Conservation (phyloP, 1,140 invertebrate genomes). For the Macrobrachium nipponense region DNA sequence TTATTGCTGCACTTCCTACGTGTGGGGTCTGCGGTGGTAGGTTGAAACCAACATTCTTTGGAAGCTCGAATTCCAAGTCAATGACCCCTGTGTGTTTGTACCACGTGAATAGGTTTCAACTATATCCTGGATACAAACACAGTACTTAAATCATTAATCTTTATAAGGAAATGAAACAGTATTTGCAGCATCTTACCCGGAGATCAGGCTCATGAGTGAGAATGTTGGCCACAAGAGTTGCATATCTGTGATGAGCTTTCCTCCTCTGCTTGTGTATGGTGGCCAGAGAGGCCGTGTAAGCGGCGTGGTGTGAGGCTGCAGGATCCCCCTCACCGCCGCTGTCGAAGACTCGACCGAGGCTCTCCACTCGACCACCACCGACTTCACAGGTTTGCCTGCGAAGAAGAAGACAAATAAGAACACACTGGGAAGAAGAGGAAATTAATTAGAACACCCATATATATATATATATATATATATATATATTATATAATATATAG, state of each 20-base stretch:
- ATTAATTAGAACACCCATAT: no score
- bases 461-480: no score
- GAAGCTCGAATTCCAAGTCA: no score
- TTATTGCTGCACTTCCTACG: no score
- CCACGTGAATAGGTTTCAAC: no score
- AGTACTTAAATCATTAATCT: background rate
- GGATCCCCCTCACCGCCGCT: conserved; percentile 19
- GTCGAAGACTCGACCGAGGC: conserved; percentile 35
- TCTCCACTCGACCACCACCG: conserved; percentile 36
- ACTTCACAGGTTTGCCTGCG: conserved; percentile 35
- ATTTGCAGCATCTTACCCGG: background rate
- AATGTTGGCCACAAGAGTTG: conserved; percentile 21
- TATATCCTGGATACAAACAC: no score
- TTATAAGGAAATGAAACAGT: background rate
- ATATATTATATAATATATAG: no score
- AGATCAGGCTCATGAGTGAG: conserved; percentile 39
- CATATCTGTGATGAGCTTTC: conserved; percentile 15
- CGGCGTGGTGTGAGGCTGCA: conserved; percentile 31
- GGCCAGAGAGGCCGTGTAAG: conserved; percentile 17
- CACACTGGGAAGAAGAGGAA: background rate
- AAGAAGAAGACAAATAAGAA: background rate
- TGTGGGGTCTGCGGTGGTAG: no score
- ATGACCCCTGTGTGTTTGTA: no score
- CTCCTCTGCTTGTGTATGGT: conserved; percentile 31
- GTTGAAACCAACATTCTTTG: no score